phyloP scores from a whole-genome alignment of 2,888 invertebrate genomes.

The Selenia dentaria region DNA sequence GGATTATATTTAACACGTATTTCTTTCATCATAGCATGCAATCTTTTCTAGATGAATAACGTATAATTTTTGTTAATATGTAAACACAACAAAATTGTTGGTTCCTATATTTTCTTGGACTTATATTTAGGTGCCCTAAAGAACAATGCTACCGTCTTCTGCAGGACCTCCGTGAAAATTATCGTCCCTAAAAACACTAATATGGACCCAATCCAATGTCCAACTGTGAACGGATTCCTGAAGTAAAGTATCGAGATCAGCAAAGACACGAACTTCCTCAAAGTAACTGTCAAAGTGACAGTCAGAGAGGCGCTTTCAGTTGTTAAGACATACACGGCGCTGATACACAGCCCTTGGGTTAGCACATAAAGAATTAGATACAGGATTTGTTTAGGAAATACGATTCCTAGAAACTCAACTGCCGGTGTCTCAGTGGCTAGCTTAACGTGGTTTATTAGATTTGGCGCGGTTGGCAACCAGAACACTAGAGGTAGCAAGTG shows the following conservation, averaged over 20 bases:
- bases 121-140: too few species aligned
- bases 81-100: too few species aligned
- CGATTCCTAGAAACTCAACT: slow-evolving; percentile 85
- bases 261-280: slow-evolving; percentile 97
- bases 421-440: slow-evolving; percentile 88
- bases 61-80: too few species aligned
- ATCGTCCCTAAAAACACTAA: slow-evolving; percentile 97
- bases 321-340: slow-evolving; percentile 96
- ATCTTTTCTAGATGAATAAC: too few species aligned
- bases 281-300: slow-evolving; percentile 97
- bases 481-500: slow-evolving; percentile 96
- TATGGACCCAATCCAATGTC: slow-evolving; percentile 96
- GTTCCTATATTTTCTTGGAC: too few species aligned
- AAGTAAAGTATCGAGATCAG: slow-evolving; percentile 98
- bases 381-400: slow-evolving; percentile 90
- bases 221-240: slow-evolving; percentile 95
- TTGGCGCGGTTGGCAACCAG: slow-evolving; percentile 91
- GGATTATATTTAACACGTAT: too few species aligned
- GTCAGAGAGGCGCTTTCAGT: slow-evolving; percentile 97
- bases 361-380: slow-evolving; percentile 92
- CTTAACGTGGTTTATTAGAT: slow-evolving; percentile 90
- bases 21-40: too few species aligned
- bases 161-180: slow-evolving; percentile 93
- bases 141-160: slow-evolving; percentile 81
- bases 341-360: slow-evolving; percentile 97